Conservation (phyloP, 2,113 vertebrate genomes). For the Plectropomus leopardus region DNA sequence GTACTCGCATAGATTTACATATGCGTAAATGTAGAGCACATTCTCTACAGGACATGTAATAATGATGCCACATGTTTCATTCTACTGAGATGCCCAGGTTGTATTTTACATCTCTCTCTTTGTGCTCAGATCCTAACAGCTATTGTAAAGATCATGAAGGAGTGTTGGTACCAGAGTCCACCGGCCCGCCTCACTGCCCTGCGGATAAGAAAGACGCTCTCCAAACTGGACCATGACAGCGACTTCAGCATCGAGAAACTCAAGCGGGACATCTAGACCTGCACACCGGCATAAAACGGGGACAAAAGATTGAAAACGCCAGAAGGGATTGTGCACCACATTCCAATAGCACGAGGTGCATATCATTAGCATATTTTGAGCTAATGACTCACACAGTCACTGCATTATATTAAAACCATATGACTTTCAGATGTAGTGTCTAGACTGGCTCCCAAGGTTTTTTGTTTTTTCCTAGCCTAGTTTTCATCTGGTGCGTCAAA, state of each 20-base stretch:
- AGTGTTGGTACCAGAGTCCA: constrained; percentile 96
- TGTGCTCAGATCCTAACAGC: constrained; percentile 87
- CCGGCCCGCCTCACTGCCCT: constrained; percentile 94
- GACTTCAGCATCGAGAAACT: constrained; percentile 87
- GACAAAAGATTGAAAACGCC: constrained; percentile 5
- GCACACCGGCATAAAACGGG: background rate
- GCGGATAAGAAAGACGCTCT: constrained; percentile 93
- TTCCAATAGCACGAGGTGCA: constrained; percentile 36
- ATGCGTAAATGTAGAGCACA: too few species aligned
- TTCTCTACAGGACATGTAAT: background rate
- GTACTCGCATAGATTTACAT: too few species aligned
- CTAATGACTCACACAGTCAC: constrained; percentile 38
- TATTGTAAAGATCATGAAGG: constrained; percentile 93
- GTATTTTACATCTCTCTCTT: constrained; percentile 14
- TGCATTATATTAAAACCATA: constrained; percentile 52
- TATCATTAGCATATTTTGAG: constrained; percentile 56
- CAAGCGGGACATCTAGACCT: constrained; percentile 85
- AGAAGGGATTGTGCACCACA: constrained; percentile 31
- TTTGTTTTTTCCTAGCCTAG: constrained; percentile 3
- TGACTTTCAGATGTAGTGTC: constrained; percentile 56
- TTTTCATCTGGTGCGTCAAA: constrained; percentile 47
- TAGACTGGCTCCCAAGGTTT: constrained; percentile 41
- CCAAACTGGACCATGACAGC: constrained; percentile 89
- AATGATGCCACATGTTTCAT: background rate
- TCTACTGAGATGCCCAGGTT: background rate